These are phyloP conservation scores for Sphaerophoria rueppellii DNA, from an alignment of 2,888 invertebrate genomes.

Conservation along the genomic window DNA sequence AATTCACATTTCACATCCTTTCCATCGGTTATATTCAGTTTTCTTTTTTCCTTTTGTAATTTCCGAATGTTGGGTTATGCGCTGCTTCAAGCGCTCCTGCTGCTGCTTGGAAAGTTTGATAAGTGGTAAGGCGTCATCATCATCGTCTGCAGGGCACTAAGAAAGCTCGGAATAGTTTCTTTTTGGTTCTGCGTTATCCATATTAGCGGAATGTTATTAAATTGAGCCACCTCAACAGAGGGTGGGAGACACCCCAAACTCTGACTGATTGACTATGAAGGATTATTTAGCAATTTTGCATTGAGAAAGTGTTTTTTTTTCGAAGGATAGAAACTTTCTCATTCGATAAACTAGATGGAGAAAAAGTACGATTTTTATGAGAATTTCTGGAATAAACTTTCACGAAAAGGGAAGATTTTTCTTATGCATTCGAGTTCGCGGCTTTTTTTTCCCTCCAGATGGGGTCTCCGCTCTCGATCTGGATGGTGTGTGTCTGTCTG, in stretches of 20 bases:
- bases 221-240: constrained; percentile 51
- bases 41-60: neutral
- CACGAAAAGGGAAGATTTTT: constrained; percentile 29
- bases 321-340: constrained; percentile 8
- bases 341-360: constrained; percentile 26
- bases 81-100: constrained; percentile 1
- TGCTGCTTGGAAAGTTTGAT: constrained; percentile 52
- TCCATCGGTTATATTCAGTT: neutral
- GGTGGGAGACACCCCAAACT: neutral
- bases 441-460: constrained; percentile 30
- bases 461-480: constrained; percentile 27
- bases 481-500: constrained; percentile 32
- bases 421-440: constrained; percentile 40
- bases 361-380: constrained; percentile 57
- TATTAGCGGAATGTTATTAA: constrained; percentile 69
- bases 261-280: constrained; percentile 70
- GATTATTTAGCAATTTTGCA: constrained; percentile 58
- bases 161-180: constrained; percentile 43
- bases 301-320: constrained; percentile 2
- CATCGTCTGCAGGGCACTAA: constrained; percentile 24
- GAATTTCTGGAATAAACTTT: constrained; percentile 58
- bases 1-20: constrained; percentile 48
- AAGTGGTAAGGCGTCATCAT: constrained; percentile 54
- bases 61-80: constrained; percentile 21
- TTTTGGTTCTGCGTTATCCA: constrained; percentile 24